Percentiles rank a stretch among this genome's conserved stretches.
These are phyloP conservation scores for Muntiacus muntjak DNA, from an alignment of 2,113 vertebrate genomes.

Conservation along the genomic window DNA sequence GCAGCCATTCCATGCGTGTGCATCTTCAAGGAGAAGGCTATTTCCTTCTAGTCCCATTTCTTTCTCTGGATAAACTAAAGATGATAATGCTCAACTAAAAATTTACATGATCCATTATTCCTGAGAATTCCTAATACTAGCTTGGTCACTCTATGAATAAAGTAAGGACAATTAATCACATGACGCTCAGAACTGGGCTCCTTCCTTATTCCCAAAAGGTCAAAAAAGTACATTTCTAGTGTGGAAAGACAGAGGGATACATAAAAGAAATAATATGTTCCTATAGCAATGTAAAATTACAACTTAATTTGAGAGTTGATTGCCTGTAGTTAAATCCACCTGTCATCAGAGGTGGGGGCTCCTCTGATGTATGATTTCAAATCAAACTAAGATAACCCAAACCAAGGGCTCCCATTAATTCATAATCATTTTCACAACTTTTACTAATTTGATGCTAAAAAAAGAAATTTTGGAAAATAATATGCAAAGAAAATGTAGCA, in stretches of 20 bases:
- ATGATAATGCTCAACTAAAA: not conserved
- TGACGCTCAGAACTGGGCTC: not conserved
- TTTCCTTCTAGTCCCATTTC: not conserved
- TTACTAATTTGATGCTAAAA: not conserved
- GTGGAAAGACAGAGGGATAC: fast-evolving
- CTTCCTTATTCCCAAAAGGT: not conserved
- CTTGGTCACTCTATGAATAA: not conserved
- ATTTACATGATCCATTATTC: not conserved
- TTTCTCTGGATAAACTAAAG: not conserved
- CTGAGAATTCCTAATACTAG: not conserved
- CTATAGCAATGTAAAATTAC: not conserved
- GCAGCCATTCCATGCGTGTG: not conserved
- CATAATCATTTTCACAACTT: not conserved
- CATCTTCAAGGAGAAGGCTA: not conserved
- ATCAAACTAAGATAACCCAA: not conserved
- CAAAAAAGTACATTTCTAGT: not conserved
- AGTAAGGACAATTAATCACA: not conserved
- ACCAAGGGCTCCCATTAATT: not conserved
- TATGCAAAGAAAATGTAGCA: not conserved
- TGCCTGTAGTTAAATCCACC: not conserved
- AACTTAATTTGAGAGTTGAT: not conserved
- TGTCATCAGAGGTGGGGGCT: not conserved
- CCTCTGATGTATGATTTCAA: not conserved
- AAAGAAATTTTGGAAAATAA: not conserved
- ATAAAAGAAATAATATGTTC: not conserved